These are phyloP conservation scores for Rhinolophus sinicus DNA, from an alignment of 2,113 vertebrate species.

Conservation along the genomic window DNA sequence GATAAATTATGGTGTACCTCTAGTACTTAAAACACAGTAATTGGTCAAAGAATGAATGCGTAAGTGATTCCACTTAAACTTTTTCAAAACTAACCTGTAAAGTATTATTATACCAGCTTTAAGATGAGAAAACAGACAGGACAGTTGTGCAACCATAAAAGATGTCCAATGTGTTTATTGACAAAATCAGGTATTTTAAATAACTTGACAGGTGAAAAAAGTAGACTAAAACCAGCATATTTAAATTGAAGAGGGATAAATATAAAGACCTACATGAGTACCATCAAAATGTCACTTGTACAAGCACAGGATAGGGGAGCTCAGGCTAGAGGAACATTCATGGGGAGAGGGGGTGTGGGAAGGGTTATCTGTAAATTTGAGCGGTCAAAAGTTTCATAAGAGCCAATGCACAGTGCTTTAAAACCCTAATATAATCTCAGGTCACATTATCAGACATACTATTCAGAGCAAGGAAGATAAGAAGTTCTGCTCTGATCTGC, in stretches of 20 bases:
- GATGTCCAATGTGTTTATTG: neutral
- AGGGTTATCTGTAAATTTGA: neutral
- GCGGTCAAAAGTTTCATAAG: neutral
- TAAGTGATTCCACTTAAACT: neutral
- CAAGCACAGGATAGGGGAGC: neutral
- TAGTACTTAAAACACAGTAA: neutral
- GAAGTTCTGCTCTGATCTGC: neutral
- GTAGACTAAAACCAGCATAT: neutral
- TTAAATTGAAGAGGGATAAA: neutral
- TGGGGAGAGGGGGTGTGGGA: accelerated
- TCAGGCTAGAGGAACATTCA: neutral
- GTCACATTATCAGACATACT: neutral
- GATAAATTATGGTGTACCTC: neutral
- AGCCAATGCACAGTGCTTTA: neutral
- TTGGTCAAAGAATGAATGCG: neutral
- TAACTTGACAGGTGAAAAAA: neutral
- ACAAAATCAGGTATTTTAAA: neutral
- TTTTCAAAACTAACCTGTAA: neutral
- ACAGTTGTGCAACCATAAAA: neutral
- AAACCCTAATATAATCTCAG: neutral
- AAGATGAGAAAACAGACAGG: neutral
- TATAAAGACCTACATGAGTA: neutral
- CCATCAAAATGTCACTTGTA: neutral
- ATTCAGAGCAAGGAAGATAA: neutral
- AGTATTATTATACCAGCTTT: neutral